These are phyloP conservation scores for Cetoscarus ocellatus DNA, from an alignment of 2,797 vertebrate genomes.

Conservation along the genomic window DNA sequence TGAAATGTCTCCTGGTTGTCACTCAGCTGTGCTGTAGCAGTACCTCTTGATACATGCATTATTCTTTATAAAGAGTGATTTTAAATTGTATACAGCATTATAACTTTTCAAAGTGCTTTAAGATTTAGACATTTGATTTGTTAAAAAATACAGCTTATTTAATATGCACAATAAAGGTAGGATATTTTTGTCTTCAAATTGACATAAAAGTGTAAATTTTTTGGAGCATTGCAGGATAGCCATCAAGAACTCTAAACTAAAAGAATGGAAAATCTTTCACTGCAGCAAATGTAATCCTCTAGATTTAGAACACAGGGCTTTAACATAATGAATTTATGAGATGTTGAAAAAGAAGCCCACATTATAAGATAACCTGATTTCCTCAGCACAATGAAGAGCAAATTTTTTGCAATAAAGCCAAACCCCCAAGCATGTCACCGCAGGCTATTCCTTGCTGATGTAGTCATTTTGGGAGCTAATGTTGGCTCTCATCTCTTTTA, in stretches of 20 bases:
- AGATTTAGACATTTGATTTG: too few relatives aligned
- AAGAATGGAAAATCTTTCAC: too few relatives aligned
- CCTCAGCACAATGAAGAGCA: conserved; percentile 16
- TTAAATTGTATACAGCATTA: too few relatives aligned
- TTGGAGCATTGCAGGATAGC: too few relatives aligned
- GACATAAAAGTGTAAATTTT: too few relatives aligned
- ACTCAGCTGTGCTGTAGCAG: not conserved
- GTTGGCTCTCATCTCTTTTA: conserved; percentile 61
- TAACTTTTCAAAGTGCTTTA: too few relatives aligned
- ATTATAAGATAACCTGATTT: conserved; percentile 5
- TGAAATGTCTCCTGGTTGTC: conserved; percentile 22
- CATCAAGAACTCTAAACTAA: too few relatives aligned
- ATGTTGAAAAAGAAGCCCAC: conserved; percentile 2
- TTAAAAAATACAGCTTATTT: too few relatives aligned
- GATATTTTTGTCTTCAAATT: too few relatives aligned
- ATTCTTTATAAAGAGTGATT: not conserved
- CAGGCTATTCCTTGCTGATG: conserved; percentile 57
- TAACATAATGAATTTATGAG: not conserved
- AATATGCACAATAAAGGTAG: too few relatives aligned
- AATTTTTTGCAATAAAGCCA: conserved; percentile 35
- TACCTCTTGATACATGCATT: not conserved
- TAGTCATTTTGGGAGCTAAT: conserved; percentile 60
- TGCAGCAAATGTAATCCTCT: too few relatives aligned
- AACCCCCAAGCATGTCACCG: conserved; percentile 26
- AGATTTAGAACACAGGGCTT: too few relatives aligned